A percentile compares a stretch with the other conserved stretches of the same genome.
These are phyloP conservation scores for Thecocarcelia acutangulata DNA, from an alignment of 2,888 invertebrate genomes.

Conservation along the genomic window DNA sequence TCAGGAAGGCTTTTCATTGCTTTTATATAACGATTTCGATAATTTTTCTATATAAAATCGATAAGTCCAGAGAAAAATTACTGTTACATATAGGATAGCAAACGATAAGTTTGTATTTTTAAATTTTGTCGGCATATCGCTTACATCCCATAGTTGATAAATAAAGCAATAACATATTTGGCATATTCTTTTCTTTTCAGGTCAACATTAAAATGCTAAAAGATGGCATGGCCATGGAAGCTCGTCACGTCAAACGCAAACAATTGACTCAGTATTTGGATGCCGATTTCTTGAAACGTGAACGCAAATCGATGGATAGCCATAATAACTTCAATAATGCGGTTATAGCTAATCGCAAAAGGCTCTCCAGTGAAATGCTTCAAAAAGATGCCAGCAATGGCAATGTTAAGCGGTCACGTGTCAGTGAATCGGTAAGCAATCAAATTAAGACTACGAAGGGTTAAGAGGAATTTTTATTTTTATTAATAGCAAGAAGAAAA, in stretches of 20 bases:
- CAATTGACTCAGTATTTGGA: slow-evolving; percentile 89
- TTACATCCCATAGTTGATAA: too few relatives aligned
- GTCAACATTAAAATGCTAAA: slow-evolving; percentile 85
- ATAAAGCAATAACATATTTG: too few relatives aligned
- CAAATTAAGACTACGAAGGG: not conserved
- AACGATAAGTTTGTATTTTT: too few relatives aligned
- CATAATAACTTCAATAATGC: slow-evolving; percentile 79
- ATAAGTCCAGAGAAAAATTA: too few relatives aligned
- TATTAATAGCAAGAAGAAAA: slow-evolving; percentile 77
- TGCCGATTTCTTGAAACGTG: slow-evolving; percentile 86
- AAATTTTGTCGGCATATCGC: too few relatives aligned
- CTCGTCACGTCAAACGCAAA: slow-evolving; percentile 92
- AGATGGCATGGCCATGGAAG: slow-evolving; percentile 91
- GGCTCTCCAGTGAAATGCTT: slow-evolving; percentile 79
- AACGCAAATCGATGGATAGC: slow-evolving; percentile 85
- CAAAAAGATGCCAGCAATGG: slow-evolving; percentile 71
- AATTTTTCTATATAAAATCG: too few relatives aligned
- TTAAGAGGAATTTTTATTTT: not conserved
- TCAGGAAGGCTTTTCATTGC: too few relatives aligned
- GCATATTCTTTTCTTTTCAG: slow-evolving; percentile 74
- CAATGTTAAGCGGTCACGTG: slow-evolving; percentile 72
- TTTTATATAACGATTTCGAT: too few relatives aligned
- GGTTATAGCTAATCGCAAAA: slow-evolving; percentile 79
- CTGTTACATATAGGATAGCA: too few relatives aligned
- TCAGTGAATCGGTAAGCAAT: slow-evolving; percentile 79